phyloP scores from a whole-genome alignment of 2,797 vertebrate species.

The Sebastes variabilis region DNA sequence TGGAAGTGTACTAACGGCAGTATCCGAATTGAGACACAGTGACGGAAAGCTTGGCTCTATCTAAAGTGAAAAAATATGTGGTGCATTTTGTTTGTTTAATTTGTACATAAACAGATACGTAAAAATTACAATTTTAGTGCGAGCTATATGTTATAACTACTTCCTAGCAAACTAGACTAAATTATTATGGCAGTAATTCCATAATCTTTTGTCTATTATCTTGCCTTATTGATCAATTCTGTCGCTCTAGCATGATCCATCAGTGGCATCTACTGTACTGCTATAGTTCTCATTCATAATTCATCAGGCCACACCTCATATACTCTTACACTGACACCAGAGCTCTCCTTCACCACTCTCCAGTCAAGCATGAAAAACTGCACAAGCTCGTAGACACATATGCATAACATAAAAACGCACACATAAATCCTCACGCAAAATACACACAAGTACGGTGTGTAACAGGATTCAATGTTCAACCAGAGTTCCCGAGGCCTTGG shows the following conservation, averaged over 20 bases:
- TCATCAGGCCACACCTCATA: slow-evolving; percentile 58
- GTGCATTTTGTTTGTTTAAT: not conserved
- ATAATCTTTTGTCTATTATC: not conserved
- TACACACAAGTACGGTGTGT: not conserved
- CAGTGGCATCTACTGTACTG: slow-evolving; percentile 38
- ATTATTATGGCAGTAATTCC: not conserved
- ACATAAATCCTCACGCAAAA: slow-evolving; percentile 5
- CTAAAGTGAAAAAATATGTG: not conserved
- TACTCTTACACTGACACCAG: slow-evolving; percentile 36
- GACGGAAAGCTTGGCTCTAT: too few relatives aligned
- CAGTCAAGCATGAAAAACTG: slow-evolving; percentile 5
- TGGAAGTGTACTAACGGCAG: too few relatives aligned
- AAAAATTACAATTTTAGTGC: not conserved
- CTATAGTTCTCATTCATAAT: slow-evolving; percentile 62
- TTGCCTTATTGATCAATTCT: slow-evolving; percentile 9
- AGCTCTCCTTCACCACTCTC: slow-evolving; percentile 17
- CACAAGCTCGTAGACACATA: not conserved
- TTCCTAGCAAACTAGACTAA: not conserved
- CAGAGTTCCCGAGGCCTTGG: slow-evolving; percentile 34
- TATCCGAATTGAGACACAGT: too few relatives aligned
- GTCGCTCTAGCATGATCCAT: slow-evolving; percentile 19
- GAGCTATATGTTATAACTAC: not conserved
- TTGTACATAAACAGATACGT: not conserved
- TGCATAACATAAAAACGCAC: not conserved
- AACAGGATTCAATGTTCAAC: slow-evolving; percentile 20